Evolutionary conservation across 2,888 invertebrate genomes (phyloP).

Genomic region (Osmoderma eremita): DNA sequence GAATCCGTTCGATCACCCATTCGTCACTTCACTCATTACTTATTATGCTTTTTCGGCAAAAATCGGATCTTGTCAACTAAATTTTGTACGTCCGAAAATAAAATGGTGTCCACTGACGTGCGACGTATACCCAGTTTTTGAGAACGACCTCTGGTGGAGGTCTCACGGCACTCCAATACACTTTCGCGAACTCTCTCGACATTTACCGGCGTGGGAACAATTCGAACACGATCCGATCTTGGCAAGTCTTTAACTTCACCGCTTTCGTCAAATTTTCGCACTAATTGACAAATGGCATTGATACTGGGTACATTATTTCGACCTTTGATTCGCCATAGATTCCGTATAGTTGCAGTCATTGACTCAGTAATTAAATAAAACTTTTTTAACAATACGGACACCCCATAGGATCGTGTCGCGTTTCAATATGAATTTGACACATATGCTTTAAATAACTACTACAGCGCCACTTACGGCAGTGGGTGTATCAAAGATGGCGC

Average conservation of each 20-base stretch:
- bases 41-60: no score
- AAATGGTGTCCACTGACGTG: neutral
- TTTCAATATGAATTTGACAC: neutral
- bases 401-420: neutral
- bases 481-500: neutral
- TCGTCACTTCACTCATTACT: no score
- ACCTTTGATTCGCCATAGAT: neutral
- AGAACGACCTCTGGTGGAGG: neutral
- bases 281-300: neutral
- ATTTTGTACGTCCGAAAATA: neutral
- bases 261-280: neutral
- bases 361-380: neutral
- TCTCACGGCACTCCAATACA: neutral
- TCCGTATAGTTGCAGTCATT: constrained; percentile 7
- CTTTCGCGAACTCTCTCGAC: constrained; percentile 1
- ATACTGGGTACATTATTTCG: neutral
- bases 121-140: neutral
- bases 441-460: neutral
- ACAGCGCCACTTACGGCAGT: neutral
- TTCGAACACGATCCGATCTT: constrained; percentile 1
- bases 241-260: constrained; percentile 5
- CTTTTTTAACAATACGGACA: neutral
- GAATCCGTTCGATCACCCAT: no score
- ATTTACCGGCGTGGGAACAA: neutral
- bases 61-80: neutral